Conservation (phyloP, 2,113 vertebrate species). For the Electrona antarctica region DNA sequence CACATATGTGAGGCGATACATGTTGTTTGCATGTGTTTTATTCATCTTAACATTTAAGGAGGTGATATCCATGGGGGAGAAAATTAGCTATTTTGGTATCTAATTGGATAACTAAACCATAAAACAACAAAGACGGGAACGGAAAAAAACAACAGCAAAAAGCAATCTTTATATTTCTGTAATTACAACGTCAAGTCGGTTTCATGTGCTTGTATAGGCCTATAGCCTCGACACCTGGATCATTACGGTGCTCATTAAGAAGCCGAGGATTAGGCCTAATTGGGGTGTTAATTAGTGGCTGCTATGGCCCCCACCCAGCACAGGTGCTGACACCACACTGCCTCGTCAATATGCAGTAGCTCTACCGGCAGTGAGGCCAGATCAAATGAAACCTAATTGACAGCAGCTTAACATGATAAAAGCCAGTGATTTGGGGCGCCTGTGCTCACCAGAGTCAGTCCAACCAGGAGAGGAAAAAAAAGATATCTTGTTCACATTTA, state of each 20-base stretch:
- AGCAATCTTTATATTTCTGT: slow-evolving; percentile 1
- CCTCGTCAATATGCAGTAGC: slow-evolving; percentile 64
- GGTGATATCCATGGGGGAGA: not conserved
- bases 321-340: slow-evolving; percentile 48
- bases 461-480: slow-evolving; percentile 17
- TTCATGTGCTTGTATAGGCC: slow-evolving; percentile 44
- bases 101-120: not conserved
- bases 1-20: slow-evolving; percentile 28
- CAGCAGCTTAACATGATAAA: slow-evolving; percentile 72
- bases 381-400: slow-evolving; percentile 77
- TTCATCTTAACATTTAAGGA: not conserved
- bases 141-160: slow-evolving; percentile 22
- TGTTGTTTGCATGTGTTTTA: not conserved
- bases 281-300: slow-evolving; percentile 72
- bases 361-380: slow-evolving; percentile 36
- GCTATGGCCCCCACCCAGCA: slow-evolving; percentile 60
- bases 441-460: slow-evolving; percentile 41
- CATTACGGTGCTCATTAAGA: slow-evolving; percentile 69
- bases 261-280: slow-evolving; percentile 73
- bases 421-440: slow-evolving; percentile 61
- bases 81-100: not conserved
- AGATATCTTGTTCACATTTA: slow-evolving; percentile 54
- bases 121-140: not conserved
- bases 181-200: slow-evolving; percentile 8
- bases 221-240: slow-evolving; percentile 60